Percentiles rank a stretch among this genome's conserved stretches.
Evolutionary conservation across 2,888 invertebrate genomes (phyloP).

Genomic region (Netelia melanura): DNA sequence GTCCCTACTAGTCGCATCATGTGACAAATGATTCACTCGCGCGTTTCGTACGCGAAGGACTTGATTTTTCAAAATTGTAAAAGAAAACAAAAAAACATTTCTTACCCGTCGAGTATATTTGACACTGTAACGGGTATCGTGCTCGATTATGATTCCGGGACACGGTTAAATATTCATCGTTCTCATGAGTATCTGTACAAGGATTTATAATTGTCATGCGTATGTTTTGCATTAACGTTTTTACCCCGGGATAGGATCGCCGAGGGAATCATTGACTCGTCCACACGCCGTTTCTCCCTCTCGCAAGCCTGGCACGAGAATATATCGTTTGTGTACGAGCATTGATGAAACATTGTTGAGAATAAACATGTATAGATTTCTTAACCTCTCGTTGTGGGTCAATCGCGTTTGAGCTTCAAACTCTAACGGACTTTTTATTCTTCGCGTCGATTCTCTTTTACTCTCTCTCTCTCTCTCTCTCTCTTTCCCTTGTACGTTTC

Average conservation of each 20-base stretch:
- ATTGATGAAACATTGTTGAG: neutral
- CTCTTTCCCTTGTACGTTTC: constrained; percentile 15
- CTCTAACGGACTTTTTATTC: constrained; percentile 40
- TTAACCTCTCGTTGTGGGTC: constrained; percentile 27
- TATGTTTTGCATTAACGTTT: neutral
- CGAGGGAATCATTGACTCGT: constrained; percentile 43
- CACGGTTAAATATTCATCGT: neutral
- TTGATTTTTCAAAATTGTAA: constrained; percentile 24
- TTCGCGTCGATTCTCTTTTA: constrained; percentile 8
- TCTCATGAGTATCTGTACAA: neutral
- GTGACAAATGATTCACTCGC: constrained; percentile 68
- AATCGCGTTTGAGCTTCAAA: constrained; percentile 17
- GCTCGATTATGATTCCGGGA: no score
- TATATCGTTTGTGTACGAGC: neutral
- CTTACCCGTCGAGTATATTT: neutral
- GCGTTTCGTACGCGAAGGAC: constrained; percentile 47
- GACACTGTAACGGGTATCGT: no score
- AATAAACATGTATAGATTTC: constrained; percentile 25
- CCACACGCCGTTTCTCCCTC: neutral
- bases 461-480: constrained; percentile 10
- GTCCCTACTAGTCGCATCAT: constrained; percentile 56
- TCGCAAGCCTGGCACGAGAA: neutral
- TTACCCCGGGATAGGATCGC: constrained; percentile 4
- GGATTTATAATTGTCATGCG: neutral
- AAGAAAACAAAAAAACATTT: constrained; percentile 28